Conservation (phyloP, 2,888 invertebrate species). For the Drosophila recens region DNA sequence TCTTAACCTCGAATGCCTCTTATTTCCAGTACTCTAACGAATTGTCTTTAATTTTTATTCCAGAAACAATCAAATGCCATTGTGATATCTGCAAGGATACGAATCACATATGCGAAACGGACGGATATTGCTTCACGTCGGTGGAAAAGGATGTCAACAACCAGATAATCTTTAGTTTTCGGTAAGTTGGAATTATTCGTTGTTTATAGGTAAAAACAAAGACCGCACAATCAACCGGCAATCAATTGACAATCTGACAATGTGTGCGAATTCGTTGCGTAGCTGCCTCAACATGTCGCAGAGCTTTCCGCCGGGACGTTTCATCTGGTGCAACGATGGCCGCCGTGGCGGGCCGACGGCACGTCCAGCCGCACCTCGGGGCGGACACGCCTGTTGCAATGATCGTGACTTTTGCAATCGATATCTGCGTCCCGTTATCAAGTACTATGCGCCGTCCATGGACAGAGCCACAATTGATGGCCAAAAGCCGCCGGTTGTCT, state of each 20-base stretch:
- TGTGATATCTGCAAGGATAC: slow-evolving; percentile 91
- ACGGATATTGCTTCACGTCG: slow-evolving; percentile 95
- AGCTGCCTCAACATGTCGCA: slow-evolving; percentile 84
- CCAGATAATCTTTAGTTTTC: slow-evolving; percentile 88
- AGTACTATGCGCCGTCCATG: slow-evolving; percentile 69
- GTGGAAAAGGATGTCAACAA: slow-evolving; percentile 86
- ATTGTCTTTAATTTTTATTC: not conserved
- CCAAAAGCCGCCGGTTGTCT: slow-evolving; percentile 37
- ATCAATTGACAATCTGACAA: slow-evolving; percentile 9
- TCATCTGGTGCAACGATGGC: slow-evolving; percentile 85
- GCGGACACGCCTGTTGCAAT: slow-evolving; percentile 84
- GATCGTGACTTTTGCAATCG: slow-evolving; percentile 84
- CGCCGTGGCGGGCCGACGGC: slow-evolving; percentile 83
- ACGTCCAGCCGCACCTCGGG: slow-evolving; percentile 81
- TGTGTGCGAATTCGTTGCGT: slow-evolving; percentile 41
- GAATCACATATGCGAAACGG: slow-evolving; percentile 94
- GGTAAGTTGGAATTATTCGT: slow-evolving; percentile 87
- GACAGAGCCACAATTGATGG: slow-evolving; percentile 23
- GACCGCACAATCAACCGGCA: not conserved
- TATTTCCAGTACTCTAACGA: too few relatives aligned
- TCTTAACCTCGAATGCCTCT: too few relatives aligned
- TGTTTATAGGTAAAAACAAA: not conserved
- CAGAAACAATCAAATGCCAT: slow-evolving; percentile 89
- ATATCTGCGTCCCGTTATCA: slow-evolving; percentile 85
- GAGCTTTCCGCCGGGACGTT: slow-evolving; percentile 84